These are phyloP conservation scores for Phocoena phocoena DNA, from an alignment of 2,113 vertebrate species.

Conservation along the genomic window DNA sequence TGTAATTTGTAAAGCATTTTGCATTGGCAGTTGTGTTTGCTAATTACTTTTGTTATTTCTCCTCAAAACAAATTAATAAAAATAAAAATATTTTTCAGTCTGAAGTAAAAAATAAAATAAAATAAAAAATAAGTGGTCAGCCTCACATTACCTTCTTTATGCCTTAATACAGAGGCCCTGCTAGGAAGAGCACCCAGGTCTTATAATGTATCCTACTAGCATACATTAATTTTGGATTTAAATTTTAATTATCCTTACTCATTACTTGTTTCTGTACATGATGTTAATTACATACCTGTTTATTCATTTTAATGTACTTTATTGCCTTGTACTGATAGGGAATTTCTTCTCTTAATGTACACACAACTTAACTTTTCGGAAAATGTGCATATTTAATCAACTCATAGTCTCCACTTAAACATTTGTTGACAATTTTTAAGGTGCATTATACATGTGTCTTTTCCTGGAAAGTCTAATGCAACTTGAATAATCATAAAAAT, in stretches of 20 bases:
- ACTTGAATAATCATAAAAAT: not conserved
- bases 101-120: not conserved
- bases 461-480: not conserved
- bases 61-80: not conserved
- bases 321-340: not conserved
- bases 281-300: not conserved
- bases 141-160: not conserved
- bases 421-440: not conserved
- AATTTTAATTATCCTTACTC: not conserved
- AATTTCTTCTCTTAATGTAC: not conserved
- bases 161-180: not conserved
- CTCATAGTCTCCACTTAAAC: not conserved
- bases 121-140: not conserved
- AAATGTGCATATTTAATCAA: not conserved
- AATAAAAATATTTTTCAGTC: not conserved
- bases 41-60: not conserved
- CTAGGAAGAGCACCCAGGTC: not conserved
- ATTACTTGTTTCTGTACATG: not conserved
- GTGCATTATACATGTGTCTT: not conserved
- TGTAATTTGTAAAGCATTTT: not conserved
- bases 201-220: not conserved
- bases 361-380: not conserved
- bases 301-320: not conserved
- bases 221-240: not conserved
- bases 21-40: not conserved